Percentiles rank a stretch among this genome's conserved stretches.
Conservation (phyloP, 2,797 vertebrate species). For the Orestias chungarensis region DNA sequence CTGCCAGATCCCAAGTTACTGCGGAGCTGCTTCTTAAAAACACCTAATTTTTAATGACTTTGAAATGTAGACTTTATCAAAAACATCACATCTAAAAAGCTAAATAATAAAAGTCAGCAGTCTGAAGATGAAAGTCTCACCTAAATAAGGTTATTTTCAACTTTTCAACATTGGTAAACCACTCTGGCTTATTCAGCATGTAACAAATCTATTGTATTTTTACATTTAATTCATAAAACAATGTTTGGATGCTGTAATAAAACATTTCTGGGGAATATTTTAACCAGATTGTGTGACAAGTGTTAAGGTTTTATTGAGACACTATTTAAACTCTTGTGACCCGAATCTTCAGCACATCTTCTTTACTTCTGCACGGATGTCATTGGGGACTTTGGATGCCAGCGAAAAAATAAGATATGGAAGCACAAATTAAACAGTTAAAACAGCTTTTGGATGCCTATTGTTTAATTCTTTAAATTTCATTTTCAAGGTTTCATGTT, state of each 20-base stretch:
- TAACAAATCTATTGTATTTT: background rate
- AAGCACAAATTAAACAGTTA: background rate
- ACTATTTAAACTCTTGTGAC: constrained; percentile 5
- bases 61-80: no score
- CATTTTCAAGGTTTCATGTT: no score
- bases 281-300: background rate
- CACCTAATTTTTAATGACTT: no score
- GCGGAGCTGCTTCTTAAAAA: background rate
- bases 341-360: background rate
- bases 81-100: no score
- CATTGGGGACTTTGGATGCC: constrained; percentile 20
- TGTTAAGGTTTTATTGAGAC: constrained; percentile 3
- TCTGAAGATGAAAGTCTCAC: no score
- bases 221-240: background rate
- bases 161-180: background rate
- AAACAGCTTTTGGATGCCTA: background rate
- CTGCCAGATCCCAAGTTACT: background rate
- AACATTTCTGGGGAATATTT: background rate
- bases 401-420: background rate
- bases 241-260: background rate
- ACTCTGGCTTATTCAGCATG: background rate
- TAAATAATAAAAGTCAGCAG: no score
- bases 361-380: background rate
- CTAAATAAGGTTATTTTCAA: no score
- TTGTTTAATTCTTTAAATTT: no score